Evolutionary conservation across 2,113 vertebrate genomes (phyloP).

Genomic region (Myiozetetes cayanensis): DNA sequence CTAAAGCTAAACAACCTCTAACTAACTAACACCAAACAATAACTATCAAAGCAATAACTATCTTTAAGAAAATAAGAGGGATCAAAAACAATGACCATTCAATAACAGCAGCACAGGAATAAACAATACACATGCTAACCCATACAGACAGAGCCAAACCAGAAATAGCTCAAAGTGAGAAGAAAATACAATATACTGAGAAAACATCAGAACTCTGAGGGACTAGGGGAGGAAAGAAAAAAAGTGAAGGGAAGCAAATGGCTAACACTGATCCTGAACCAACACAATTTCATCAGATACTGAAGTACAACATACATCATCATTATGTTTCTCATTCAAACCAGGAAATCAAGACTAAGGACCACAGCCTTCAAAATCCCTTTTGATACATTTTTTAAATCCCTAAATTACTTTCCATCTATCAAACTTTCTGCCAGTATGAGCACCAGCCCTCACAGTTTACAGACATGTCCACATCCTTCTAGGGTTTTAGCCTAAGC

Average conservation of each 20-base stretch:
- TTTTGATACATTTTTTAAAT: background rate
- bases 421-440: background rate
- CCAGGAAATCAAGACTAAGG: slow-evolving; percentile 1
- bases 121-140: background rate
- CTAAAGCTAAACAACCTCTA: slow-evolving; percentile 45
- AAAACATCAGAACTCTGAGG: background rate
- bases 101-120: background rate
- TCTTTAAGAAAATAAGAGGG: slow-evolving; percentile 22
- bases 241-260: background rate
- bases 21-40: slow-evolving; percentile 36
- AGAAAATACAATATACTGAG: background rate
- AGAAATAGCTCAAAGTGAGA: background rate
- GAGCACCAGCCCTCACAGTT: background rate
- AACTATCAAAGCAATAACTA: slow-evolving; percentile 37
- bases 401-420: background rate
- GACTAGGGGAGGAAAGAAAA: background rate
- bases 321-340: background rate
- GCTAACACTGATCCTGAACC: background rate
- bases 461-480: background rate
- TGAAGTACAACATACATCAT: background rate
- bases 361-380: background rate
- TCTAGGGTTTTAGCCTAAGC: background rate
- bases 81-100: background rate
- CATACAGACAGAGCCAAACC: background rate
- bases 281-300: background rate